Conservation (phyloP, 2,113 vertebrate genomes). For the Alaudala cheleensis region DNA sequence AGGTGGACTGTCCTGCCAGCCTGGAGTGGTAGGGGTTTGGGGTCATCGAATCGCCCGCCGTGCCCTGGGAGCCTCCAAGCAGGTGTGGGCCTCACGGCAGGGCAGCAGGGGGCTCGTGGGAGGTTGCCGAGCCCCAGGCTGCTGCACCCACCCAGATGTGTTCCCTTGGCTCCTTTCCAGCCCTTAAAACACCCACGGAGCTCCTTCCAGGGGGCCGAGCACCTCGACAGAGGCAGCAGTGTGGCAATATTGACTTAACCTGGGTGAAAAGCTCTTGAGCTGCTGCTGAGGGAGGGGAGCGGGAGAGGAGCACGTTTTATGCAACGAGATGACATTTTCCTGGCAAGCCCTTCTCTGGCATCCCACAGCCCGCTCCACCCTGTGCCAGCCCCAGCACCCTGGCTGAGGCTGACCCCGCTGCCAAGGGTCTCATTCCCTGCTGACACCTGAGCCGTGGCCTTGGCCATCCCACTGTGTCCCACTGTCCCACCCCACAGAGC, state of each 20-base stretch:
- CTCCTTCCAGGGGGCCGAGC: not conserved
- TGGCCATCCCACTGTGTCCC: not conserved
- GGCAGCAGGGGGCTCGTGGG: not conserved
- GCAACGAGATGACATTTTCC: not conserved
- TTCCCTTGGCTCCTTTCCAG: not conserved
- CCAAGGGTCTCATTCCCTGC: not conserved
- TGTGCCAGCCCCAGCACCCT: rapidly evolving
- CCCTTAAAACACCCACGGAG: not conserved
- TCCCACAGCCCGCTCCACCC: constrained; percentile 36
- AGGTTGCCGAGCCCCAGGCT: not conserved
- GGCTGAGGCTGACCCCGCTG: rapidly evolving
- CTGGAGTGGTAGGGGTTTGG: no score
- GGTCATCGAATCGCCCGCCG: no score
- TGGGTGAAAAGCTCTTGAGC: not conserved
- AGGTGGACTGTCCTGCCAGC: not conserved
- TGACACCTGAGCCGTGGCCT: not conserved
- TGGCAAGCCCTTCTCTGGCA: not conserved
- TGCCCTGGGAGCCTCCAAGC: rapidly evolving
- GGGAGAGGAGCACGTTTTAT: not conserved
- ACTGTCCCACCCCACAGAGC: rapidly evolving
- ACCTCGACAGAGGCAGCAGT: not conserved
- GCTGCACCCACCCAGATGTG: not conserved
- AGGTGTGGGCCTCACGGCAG: rapidly evolving
- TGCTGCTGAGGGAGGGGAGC: not conserved
- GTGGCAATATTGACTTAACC: constrained; percentile 44